Evolutionary conservation across 2,888 invertebrate species (phyloP).

Genomic region (Tuta absoluta): DNA sequence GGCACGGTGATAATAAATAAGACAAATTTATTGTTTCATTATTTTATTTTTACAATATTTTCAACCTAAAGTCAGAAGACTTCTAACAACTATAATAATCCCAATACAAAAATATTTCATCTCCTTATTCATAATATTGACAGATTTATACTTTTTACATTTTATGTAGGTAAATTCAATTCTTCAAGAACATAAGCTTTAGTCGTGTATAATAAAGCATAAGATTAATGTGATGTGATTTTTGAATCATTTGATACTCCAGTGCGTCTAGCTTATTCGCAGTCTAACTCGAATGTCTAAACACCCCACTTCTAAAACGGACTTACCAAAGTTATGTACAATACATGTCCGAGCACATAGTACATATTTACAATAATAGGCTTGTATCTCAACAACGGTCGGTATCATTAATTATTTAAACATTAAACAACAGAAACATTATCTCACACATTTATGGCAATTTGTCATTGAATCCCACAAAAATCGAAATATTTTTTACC

Average conservation of each 20-base stretch:
- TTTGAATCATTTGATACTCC: neutral
- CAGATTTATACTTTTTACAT: constrained; percentile 69
- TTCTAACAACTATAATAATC: constrained; percentile 73
- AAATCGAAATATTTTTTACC: constrained; percentile 57
- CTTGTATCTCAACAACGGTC: constrained; percentile 51
- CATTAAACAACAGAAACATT: constrained; percentile 73
- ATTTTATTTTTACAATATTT: constrained; percentile 76
- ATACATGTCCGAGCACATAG: constrained; percentile 57
- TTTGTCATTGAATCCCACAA: constrained; percentile 67
- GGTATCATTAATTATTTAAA: constrained; percentile 53
- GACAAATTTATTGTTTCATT: constrained; percentile 45
- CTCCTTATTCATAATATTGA: constrained; percentile 73
- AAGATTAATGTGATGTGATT: constrained; percentile 54
- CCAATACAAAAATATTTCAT: constrained; percentile 80
- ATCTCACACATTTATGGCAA: constrained; percentile 79
- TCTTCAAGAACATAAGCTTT: constrained; percentile 41
- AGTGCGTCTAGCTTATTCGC: neutral
- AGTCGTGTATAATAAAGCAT: constrained; percentile 40
- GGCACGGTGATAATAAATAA: neutral
- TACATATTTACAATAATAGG: constrained; percentile 65
- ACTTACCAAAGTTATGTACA: constrained; percentile 41
- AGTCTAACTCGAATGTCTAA: constrained; percentile 22
- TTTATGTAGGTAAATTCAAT: constrained; percentile 49
- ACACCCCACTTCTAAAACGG: constrained; percentile 34
- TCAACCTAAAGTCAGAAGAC: constrained; percentile 72